Percentiles rank a stretch among this genome's conserved stretches.
phyloP scores from a whole-genome alignment of 2,797 vertebrate species.

The Zalophus californianus region DNA sequence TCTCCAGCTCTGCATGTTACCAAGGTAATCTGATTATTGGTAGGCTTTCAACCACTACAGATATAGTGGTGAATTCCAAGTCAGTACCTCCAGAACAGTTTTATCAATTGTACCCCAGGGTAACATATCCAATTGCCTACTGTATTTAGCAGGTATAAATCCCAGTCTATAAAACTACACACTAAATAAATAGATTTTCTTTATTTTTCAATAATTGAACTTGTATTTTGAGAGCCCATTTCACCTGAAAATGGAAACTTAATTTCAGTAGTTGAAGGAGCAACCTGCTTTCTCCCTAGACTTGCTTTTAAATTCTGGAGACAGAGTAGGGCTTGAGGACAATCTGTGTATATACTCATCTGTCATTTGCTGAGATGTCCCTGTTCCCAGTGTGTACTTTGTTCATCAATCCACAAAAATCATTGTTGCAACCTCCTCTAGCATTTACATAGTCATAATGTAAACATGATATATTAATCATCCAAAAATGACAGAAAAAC shows the following conservation, averaged over 20 bases:
- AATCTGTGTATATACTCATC: background rate
- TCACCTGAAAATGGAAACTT: background rate
- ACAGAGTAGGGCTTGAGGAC: background rate
- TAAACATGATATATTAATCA: slow-evolving; percentile 47
- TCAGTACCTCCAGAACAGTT: background rate
- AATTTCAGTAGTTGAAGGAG: background rate
- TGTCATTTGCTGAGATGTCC: background rate
- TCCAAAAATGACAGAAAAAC: slow-evolving; percentile 30
- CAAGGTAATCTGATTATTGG: background rate
- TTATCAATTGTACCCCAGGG: background rate
- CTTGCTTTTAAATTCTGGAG: background rate
- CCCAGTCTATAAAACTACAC: background rate
- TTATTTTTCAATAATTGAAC: slow-evolving; percentile 32
- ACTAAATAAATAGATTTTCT: background rate
- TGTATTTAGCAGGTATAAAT: background rate
- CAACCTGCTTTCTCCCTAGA: background rate
- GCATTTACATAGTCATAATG: background rate
- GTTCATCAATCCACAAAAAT: background rate
- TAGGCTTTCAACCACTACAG: background rate
- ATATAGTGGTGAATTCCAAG: background rate
- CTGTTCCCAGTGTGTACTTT: background rate
- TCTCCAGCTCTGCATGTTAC: background rate
- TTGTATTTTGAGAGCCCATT: background rate
- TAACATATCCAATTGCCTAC: background rate
- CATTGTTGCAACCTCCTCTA: background rate